These are phyloP conservation scores for Eclectus roratus DNA, from an alignment of 2,113 vertebrate species.

Conservation along the genomic window DNA sequence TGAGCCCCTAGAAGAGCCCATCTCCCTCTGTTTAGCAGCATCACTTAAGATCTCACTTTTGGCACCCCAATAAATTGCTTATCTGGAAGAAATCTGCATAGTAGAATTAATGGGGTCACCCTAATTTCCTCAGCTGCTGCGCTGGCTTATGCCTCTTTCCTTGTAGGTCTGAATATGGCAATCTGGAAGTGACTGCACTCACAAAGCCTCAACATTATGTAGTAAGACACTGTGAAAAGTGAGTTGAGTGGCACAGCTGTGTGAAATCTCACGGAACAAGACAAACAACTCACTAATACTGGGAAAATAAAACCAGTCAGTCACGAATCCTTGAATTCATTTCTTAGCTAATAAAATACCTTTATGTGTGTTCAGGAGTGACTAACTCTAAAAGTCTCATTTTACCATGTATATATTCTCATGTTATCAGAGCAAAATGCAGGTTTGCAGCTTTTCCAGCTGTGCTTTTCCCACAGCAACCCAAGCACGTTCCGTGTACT, in stretches of 20 bases:
- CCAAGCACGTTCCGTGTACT: neutral
- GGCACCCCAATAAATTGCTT: neutral
- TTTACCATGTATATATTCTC: neutral
- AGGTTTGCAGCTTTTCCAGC: slow-evolving; percentile 53
- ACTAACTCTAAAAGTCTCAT: neutral
- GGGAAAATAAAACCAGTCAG: neutral
- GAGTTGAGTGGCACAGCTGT: neutral
- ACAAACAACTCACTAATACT: neutral
- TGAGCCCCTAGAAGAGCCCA: neutral
- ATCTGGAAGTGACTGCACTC: neutral
- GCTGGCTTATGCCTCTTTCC: neutral
- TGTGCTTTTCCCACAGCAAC: slow-evolving; percentile 72
- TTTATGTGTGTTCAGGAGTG: neutral
- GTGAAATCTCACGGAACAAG: neutral
- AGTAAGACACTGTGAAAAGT: neutral
- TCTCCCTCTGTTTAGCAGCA: neutral
- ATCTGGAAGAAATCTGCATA: neutral
- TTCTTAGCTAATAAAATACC: neutral
- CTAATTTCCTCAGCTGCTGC: neutral
- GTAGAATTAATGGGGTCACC: neutral
- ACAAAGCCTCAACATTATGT: neutral
- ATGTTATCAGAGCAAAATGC: neutral
- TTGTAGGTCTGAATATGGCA: neutral
- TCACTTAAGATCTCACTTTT: neutral
- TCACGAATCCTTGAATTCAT: neutral